Evolutionary conservation across 1,140 invertebrate species (phyloP).

Genomic region (Elysia chlorotica): DNA sequence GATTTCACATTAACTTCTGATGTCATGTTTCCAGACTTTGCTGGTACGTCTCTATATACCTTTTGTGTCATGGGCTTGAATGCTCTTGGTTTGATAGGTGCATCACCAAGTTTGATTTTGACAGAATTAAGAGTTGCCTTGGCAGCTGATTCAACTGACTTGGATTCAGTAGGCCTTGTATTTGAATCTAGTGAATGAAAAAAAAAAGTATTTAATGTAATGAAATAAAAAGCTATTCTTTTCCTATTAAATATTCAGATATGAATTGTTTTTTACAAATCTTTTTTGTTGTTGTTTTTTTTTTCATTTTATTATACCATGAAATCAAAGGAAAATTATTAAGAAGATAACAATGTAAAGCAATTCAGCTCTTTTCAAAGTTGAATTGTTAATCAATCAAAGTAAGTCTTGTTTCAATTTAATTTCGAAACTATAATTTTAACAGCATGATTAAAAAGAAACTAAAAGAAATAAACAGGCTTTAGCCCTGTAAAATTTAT

Average conservation of each 20-base stretch:
- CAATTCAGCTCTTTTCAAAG: too few relatives aligned
- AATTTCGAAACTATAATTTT: too few relatives aligned
- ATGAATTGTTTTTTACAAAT: not conserved
- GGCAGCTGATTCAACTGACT: not conserved
- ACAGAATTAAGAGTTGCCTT: not conserved
- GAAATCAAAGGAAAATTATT: not conserved
- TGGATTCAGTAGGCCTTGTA: not conserved
- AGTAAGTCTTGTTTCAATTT: too few relatives aligned
- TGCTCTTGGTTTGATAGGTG: not conserved
- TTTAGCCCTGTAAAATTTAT: too few relatives aligned
- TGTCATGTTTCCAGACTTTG: not conserved
- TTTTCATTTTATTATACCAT: not conserved
- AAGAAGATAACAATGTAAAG: not conserved
- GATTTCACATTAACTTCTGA: not conserved
- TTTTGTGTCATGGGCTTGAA: not conserved
- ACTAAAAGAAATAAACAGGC: too few relatives aligned
- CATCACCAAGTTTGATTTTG: slow-evolving; percentile 7
- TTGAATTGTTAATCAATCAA: too few relatives aligned
- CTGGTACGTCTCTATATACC: not conserved
- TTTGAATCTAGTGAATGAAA: too few relatives aligned
- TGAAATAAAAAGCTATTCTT: too few relatives aligned
- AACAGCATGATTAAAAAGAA: too few relatives aligned
- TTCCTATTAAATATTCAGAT: too few relatives aligned
- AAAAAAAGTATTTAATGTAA: too few relatives aligned
- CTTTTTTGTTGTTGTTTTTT: not conserved